Base-by-base conservation (phyloP, 2,797 vertebrate genomes). In the Falco columbarius region DNA sequence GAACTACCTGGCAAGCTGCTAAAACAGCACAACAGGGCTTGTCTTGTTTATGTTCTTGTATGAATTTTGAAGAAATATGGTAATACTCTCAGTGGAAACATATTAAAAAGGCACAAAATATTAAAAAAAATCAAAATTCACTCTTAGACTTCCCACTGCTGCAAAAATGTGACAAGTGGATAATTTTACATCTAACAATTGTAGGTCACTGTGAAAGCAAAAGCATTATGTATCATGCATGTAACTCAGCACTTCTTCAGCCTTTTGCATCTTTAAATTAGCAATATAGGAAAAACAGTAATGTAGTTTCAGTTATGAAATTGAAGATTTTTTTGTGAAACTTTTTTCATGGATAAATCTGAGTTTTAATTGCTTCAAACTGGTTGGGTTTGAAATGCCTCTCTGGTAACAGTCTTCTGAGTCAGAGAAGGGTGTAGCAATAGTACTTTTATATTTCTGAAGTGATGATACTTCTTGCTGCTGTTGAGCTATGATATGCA, bases 401-500 rank as follows among this genome's bases (percentile, higher is more conserved):
- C 17, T 24, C 21, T 79, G 20, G 20, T 42, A 44, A 5, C 58
- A 7, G 14, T 22, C 34, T 83, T 82, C 20, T 9, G 40, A 49
- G 34, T 83, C 24, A 18, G 1, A 47, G 44, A 74, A 74, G 29
- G 6, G 19, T 76, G 23, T 46, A 76, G 27, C 44, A 26, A 27
- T 18, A 68, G 16, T 54, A 20, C 22, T 66, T 68, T 24, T 61
- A 15, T 52, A 34, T 49, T 58, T 80, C 18, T 34, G 29, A 72
- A 67, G 23, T 15, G 42, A 3, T 71, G 54, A 26, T 23, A 15
- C 24, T 62, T 86, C 38, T 36, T 76, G 55, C 29, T 91, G 10
- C 42, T 42, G 42, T 42, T 42, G 55, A 72, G 6, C 47, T 46
- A 17, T 67, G 26, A 19, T 24, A 3, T 2, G 6, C 0, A 0